Conservation (phyloP, 2,797 vertebrate genomes). For the Ataeniobius toweri region DNA sequence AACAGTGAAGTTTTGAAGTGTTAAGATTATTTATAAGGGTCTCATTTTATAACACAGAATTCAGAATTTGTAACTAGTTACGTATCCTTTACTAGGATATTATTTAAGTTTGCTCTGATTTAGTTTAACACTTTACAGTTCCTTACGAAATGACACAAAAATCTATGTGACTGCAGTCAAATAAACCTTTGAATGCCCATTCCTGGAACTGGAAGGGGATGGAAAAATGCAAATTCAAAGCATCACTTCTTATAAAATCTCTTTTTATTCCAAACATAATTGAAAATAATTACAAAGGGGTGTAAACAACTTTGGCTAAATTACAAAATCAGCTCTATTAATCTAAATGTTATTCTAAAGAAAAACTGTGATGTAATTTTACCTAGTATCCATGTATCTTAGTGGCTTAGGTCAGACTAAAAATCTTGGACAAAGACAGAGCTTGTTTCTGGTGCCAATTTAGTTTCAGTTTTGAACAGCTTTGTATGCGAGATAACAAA, state of each 20-base stretch:
- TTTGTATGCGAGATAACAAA: background rate
- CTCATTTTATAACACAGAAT: no score
- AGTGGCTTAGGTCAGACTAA: background rate
- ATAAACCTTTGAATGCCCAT: background rate
- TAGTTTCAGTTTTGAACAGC: background rate
- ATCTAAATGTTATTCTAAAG: background rate
- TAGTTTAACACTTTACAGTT: background rate
- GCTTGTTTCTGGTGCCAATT: background rate
- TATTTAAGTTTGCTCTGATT: background rate
- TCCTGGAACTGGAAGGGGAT: background rate
- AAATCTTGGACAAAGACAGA: background rate
- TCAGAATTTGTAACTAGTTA: background rate
- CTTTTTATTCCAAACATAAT: background rate
- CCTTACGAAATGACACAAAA: background rate
- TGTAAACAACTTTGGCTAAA: background rate
- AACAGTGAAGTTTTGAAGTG: no score
- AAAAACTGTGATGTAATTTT: background rate
- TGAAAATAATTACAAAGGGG: background rate
- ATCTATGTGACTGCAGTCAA: background rate
- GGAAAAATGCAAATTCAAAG: background rate
- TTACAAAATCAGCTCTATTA: background rate
- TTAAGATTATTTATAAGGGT: no score
- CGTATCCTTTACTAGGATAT: background rate
- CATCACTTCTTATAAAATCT: background rate
- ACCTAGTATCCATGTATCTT: background rate